These are phyloP conservation scores for Elysia crispata DNA, from an alignment of 2,888 invertebrate genomes.

Conservation along the genomic window DNA sequence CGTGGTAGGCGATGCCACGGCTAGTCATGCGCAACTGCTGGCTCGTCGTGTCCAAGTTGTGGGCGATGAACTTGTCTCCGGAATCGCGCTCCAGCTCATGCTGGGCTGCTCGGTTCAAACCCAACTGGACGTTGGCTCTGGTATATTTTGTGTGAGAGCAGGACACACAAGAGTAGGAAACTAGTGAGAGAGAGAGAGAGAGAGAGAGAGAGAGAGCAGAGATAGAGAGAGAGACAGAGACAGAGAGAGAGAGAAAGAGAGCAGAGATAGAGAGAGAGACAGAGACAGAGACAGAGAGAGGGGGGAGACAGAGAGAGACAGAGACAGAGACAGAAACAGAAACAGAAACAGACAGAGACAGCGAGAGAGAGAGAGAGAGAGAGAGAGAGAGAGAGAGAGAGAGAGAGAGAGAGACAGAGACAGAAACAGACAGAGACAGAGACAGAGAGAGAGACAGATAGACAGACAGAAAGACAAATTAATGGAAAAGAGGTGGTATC, in stretches of 20 bases:
- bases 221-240: no score
- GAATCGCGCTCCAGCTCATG: slow-evolving; percentile 93
- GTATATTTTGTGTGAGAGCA: neutral
- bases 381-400: slow-evolving; percentile 13
- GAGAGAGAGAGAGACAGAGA: no score
- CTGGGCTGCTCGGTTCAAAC: slow-evolving; percentile 76
- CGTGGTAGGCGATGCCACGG: slow-evolving; percentile 72
- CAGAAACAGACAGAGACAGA: no score
- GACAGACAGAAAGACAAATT: no score
- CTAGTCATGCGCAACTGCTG: slow-evolving; percentile 71
- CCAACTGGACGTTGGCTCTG: slow-evolving; percentile 73
- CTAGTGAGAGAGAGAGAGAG: no score
- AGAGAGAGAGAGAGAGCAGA: no score
- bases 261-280: no score
- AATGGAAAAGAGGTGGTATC: no score
- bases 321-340: neutral
- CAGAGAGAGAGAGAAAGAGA: neutral
- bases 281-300: no score
- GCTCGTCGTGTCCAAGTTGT: slow-evolving; percentile 69
- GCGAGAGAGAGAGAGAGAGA: slow-evolving; percentile 2
- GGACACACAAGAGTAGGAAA: neutral
- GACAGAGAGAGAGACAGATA: no score
- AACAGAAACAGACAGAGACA: neutral
- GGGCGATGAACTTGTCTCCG: slow-evolving; percentile 90
- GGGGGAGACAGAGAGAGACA: neutral